These are phyloP conservation scores for Drosophila arizonae DNA, from an alignment of 1,140 invertebrate species.

Conservation along the genomic window DNA sequence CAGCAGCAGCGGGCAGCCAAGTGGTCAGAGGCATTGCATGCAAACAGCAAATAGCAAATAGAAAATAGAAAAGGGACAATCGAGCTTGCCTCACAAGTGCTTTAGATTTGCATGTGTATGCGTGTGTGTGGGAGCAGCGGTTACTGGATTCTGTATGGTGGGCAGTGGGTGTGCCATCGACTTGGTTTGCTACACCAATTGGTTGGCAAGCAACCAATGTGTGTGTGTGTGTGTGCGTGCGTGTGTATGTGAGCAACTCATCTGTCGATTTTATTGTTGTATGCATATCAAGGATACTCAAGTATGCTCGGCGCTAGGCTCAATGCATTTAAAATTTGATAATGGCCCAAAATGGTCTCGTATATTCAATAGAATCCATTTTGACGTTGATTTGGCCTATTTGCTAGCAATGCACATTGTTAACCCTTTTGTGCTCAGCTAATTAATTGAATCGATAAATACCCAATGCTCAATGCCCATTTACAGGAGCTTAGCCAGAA, in stretches of 20 bases:
- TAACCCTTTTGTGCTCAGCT: constrained; percentile 24
- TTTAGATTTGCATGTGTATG: constrained; percentile 63
- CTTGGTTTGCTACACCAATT: constrained; percentile 52
- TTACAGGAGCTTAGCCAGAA: constrained; percentile 13
- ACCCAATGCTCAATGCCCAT: constrained; percentile 25
- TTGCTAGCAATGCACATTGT: constrained; percentile 51
- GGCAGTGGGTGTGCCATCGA: constrained; percentile 1
- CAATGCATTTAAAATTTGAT: constrained; percentile 66
- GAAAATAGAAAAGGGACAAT: constrained; percentile 57
- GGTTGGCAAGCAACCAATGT: constrained; percentile 6
- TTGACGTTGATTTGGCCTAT: constrained; percentile 51
- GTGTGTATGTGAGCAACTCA: constrained; percentile 37
- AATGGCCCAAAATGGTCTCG: constrained; percentile 61
- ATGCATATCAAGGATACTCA: constrained; percentile 53
- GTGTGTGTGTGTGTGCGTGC: not conserved
- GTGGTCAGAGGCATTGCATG: constrained; percentile 49
- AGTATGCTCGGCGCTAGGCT: constrained; percentile 55
- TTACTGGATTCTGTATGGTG: not conserved
- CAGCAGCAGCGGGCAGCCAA: constrained; percentile 27
- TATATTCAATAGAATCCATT: constrained; percentile 45
- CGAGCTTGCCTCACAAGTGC: constrained; percentile 61
- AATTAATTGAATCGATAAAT: constrained; percentile 24
- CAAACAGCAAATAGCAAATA: constrained; percentile 38
- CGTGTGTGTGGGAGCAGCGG: not conserved
- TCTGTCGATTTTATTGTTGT: constrained; percentile 69